Evolutionary conservation across 2,888 invertebrate genomes (phyloP), one percentile per base, ranked within the genome.

Genomic region (Schrankia costaestrigalis): DNA sequence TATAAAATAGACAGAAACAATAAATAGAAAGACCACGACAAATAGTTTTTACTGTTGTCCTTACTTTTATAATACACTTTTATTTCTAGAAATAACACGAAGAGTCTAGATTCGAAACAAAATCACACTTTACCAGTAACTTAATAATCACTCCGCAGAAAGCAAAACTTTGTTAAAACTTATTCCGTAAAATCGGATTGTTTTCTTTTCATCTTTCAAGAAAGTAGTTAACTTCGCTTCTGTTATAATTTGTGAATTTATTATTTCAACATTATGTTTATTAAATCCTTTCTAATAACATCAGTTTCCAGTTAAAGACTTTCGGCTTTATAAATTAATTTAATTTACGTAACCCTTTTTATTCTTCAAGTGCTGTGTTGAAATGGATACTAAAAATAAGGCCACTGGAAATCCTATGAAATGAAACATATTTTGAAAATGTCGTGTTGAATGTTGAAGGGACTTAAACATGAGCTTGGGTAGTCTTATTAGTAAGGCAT

Each of bases 171-270:
- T 38, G 11, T 15, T 26, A n/a, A 31, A 56, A 52, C 26, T 56
- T 53, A 4, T 7, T 41, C 27, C 19, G 32, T 44, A 39, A 52
- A 41, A 10, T 35, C 11, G 28, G 28, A 44, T 24, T 23, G 22
- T 33, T 56, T 34, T 53, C 52, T 52, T 56, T 35, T 24, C 32
- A 42, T 47, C 14, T 24, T 11, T 8, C 9, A 24, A 33, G 48
- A 47, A 42, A 42, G 39, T 51, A 31, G 25, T 29, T 33, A 36
- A 11, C 15, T 11, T 22, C 14, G 23, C n/a, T 36, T n/a, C 24
- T 39, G 11, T 21, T 25, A 46, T 35, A 35, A 51, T 43, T 51
- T 51, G 11, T 6, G 18, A 38, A 29, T 25, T 36, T 15, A 26
- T 19, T 35, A 22, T 31, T 21, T n/a, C 31, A 11, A 11, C 7